A percentile compares a stretch with the other conserved stretches of the same genome.
These are phyloP conservation scores for Plodia interpunctella DNA, from an alignment of 1,140 invertebrate genomes.

Conservation along the genomic window DNA sequence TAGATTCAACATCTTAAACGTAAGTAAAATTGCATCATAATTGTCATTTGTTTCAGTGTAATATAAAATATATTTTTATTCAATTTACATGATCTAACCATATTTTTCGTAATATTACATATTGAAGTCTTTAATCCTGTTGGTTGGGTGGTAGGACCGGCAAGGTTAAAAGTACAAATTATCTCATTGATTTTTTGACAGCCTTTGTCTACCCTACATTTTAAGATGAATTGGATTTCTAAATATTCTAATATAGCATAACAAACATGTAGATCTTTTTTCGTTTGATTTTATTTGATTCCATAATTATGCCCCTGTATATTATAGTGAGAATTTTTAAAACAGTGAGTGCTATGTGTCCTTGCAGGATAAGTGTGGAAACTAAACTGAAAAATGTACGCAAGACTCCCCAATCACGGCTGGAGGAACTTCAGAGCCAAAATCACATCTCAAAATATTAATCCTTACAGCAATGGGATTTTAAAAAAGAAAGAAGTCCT, in stretches of 20 bases:
- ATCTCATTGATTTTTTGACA: no score
- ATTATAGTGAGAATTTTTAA: conserved; percentile 18
- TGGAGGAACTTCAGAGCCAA: conserved; percentile 32
- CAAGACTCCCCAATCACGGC: conserved; percentile 44
- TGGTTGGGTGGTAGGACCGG: no score
- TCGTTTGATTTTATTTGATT: no score
- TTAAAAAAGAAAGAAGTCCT: conserved; percentile 57
- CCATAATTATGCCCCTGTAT: no score
- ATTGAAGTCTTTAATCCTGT: no score
- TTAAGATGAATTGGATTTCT: no score
- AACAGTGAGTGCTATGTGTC: conserved; percentile 57
- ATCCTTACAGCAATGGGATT: conserved; percentile 37
- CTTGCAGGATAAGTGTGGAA: conserved; percentile 43
- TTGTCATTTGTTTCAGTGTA: conserved; percentile 4
- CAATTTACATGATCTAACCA: no score
- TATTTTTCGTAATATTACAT: no score
- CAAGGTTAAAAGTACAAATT: no score
- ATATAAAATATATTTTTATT: not conserved
- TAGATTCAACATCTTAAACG: not conserved
- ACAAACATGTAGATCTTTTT: no score
- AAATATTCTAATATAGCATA: no score
- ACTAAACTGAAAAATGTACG: conserved; percentile 52
- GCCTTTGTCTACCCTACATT: no score
- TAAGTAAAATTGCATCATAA: conserved; percentile 4
- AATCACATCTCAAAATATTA: conserved; percentile 13